Conservation (phyloP, 1,140 invertebrate genomes). For the Ericerus pela region DNA sequence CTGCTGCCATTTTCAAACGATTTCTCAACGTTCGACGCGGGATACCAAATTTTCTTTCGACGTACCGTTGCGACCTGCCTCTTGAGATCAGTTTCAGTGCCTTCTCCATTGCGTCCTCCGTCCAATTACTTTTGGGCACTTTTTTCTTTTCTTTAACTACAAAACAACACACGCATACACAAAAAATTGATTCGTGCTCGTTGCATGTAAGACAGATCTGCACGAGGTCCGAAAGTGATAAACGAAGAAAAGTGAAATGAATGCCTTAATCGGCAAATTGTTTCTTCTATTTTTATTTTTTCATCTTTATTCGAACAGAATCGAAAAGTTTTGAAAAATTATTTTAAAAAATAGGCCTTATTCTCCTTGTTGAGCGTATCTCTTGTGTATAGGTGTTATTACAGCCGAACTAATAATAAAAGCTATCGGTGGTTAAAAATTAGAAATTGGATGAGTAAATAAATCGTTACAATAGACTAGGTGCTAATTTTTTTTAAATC, state of each 20-base stretch:
- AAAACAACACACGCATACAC: neutral
- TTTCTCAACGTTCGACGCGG: neutral
- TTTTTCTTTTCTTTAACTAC: constrained; percentile 10
- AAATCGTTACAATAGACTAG: too few species aligned
- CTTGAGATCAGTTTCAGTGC: constrained; percentile 5
- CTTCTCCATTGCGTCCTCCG: constrained; percentile 6
- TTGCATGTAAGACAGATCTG: neutral
- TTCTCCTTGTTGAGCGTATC: constrained; percentile 5
- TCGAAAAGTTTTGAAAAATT: too few species aligned
- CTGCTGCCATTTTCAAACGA: neutral
- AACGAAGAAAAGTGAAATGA: neutral
- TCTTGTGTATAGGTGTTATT: too few species aligned
- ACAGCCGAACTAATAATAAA: too few species aligned
- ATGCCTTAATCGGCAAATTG: neutral
- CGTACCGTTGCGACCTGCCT: neutral
- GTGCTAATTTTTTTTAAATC: too few species aligned
- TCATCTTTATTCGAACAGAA: neutral
- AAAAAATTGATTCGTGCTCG: neutral
- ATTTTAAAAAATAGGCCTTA: neutral
- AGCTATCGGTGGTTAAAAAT: too few species aligned
- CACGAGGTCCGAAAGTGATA: neutral
- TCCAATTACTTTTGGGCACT: constrained; percentile 8
- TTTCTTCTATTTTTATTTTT: neutral
- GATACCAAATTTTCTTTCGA: constrained; percentile 4
- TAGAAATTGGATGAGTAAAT: neutral